phyloP scores from a whole-genome alignment of 2,888 invertebrate genomes.

The Amphiduros pacificus region DNA sequence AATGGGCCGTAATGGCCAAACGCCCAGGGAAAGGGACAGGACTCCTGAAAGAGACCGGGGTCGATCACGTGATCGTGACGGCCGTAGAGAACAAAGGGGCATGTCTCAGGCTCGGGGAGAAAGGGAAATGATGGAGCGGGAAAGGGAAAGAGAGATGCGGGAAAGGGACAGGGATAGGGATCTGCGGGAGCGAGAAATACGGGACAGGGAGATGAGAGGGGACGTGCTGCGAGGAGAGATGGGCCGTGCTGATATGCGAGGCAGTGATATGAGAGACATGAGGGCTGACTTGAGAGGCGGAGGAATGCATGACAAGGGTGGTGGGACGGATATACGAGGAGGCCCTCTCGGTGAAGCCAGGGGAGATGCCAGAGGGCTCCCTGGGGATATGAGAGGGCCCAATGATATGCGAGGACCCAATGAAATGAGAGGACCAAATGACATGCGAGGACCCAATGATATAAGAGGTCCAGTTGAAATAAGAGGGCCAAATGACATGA shows the following conservation, averaged over 20 bases:
- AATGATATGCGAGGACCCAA: background rate
- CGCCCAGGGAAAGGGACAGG: background rate
- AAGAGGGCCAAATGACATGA: background rate
- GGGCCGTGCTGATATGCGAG: background rate
- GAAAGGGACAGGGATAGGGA: background rate
- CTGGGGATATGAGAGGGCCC: background rate
- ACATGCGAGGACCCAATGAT: background rate
- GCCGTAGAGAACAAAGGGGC: background rate
- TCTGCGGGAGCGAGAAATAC: background rate
- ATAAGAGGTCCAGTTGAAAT: background rate
- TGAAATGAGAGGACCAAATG: too few relatives aligned
- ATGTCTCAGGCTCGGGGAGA: background rate
- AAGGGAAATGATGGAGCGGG: background rate
- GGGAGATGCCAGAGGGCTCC: background rate
- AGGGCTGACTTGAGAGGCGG: too few relatives aligned
- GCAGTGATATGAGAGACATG: too few relatives aligned
- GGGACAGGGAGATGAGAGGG: background rate
- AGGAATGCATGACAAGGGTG: too few relatives aligned
- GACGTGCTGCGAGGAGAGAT: background rate
- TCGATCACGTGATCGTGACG: background rate
- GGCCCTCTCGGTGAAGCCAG: too few relatives aligned
- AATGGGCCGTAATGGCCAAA: slow-evolving; percentile 15
- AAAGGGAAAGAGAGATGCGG: slow-evolving; percentile 1
- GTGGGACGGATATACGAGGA: too few relatives aligned
- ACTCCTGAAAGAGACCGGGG: slow-evolving; percentile 14